phyloP scores from a whole-genome alignment of 2,888 invertebrate genomes.

The Phalera bucephala region DNA sequence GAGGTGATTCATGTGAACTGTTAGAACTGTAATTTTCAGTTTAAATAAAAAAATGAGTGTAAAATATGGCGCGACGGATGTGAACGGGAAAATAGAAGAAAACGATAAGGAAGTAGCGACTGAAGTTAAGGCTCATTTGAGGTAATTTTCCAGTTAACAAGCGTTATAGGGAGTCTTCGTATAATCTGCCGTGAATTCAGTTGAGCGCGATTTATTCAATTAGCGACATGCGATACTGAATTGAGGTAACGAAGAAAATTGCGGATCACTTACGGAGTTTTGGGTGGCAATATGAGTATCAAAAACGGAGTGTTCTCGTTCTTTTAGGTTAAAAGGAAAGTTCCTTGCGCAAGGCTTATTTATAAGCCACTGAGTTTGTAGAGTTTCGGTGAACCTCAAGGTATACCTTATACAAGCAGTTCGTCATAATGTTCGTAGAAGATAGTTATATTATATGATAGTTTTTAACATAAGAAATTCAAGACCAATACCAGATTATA shows the following conservation, averaged over 20 bases:
- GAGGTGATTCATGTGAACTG: constrained; percentile 14
- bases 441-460: too few species aligned
- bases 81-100: constrained; percentile 45
- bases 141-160: constrained; percentile 45
- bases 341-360: too few species aligned
- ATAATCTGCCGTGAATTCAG: constrained; percentile 35
- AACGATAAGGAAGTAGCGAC: constrained; percentile 42
- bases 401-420: too few species aligned
- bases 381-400: too few species aligned
- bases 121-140: constrained; percentile 50
- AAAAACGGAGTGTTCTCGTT: too few species aligned
- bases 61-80: constrained; percentile 68
- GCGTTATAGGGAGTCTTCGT: constrained; percentile 27
- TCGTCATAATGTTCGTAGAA: too few species aligned
- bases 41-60: constrained; percentile 49
- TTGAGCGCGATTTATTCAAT: constrained; percentile 54
- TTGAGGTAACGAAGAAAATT: constrained; percentile 49
- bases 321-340: constrained; percentile 1
- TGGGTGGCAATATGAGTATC: too few species aligned
- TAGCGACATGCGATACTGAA: constrained; percentile 39
- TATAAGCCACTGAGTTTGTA: too few species aligned
- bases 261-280: constrained; percentile 4
- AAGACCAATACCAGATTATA: too few species aligned
- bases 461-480: too few species aligned
- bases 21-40: constrained; percentile 2